Percentiles rank a stretch among this genome's conserved stretches.
phyloP scores from a whole-genome alignment of 2,797 vertebrate species.

The Girardinus metallicus region DNA sequence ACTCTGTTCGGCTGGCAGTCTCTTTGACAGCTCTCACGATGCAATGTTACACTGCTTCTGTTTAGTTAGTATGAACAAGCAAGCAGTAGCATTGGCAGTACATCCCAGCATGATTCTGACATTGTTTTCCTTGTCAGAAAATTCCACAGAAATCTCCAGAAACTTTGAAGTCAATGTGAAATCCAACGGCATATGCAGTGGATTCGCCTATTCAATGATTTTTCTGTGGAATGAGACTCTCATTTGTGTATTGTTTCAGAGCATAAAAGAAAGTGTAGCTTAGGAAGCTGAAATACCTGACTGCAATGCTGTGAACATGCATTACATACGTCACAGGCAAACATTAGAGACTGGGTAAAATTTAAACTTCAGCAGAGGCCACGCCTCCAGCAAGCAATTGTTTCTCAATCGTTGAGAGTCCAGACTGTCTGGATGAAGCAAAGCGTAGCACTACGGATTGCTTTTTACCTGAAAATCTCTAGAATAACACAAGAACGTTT shows the following conservation, averaged over 20 bases:
- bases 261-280: neutral
- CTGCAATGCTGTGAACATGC: too few species aligned
- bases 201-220: neutral
- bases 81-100: neutral
- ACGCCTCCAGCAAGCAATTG: too few species aligned
- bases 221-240: neutral
- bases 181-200: neutral
- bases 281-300: neutral
- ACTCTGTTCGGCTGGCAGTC: neutral
- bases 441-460: too few species aligned
- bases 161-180: neutral
- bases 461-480: too few species aligned
- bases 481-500: neutral
- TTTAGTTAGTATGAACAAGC: conserved; percentile 1
- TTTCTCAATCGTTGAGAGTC: too few species aligned
- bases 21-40: neutral
- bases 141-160: neutral
- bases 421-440: too few species aligned
- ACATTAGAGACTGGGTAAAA: too few species aligned
- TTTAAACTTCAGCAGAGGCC: too few species aligned
- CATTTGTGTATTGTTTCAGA: neutral
- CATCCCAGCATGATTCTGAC: neutral
- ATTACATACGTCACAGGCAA: too few species aligned
- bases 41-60: neutral
- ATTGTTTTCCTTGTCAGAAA: neutral